Conservation (phyloP, 1,140 invertebrate species). For the Caerostris darwini region DNA sequence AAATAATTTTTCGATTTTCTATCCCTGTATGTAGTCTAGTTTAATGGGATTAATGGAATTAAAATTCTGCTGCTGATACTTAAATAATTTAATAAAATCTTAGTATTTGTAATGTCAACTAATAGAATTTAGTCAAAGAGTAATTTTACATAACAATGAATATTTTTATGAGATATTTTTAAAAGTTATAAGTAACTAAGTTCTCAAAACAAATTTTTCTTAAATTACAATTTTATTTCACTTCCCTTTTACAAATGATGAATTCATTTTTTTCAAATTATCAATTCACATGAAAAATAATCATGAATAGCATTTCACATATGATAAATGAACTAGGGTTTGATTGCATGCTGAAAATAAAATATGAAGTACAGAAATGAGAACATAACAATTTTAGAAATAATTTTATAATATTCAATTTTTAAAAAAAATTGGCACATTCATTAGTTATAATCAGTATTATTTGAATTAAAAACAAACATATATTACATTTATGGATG, state of each 20-base stretch:
- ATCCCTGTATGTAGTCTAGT: too few relatives aligned
- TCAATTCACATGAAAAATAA: not conserved
- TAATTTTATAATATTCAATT: not conserved
- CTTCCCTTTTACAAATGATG: not conserved
- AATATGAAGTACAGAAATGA: not conserved
- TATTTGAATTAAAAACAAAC: too few relatives aligned
- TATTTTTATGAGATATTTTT: too few relatives aligned
- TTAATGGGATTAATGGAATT: too few relatives aligned
- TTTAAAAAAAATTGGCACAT: conserved; percentile 15
- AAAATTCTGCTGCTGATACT: too few relatives aligned
- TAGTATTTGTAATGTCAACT: too few relatives aligned
- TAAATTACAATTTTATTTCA: not conserved
- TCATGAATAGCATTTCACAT: not conserved
- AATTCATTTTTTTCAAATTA: not conserved
- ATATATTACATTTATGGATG: too few relatives aligned
- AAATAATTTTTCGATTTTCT: too few relatives aligned
- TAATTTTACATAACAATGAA: too few relatives aligned
- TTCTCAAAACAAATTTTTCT: not conserved
- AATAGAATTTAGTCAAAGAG: too few relatives aligned
- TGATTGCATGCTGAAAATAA: not conserved
- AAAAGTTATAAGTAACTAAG: too few relatives aligned
- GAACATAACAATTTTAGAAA: not conserved
- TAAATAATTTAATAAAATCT: too few relatives aligned
- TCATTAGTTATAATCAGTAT: not conserved
- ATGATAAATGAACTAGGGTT: not conserved